These are phyloP conservation scores for Taeniopygia guttata DNA, from an alignment of 2,797 vertebrate species.

Conservation along the genomic window DNA sequence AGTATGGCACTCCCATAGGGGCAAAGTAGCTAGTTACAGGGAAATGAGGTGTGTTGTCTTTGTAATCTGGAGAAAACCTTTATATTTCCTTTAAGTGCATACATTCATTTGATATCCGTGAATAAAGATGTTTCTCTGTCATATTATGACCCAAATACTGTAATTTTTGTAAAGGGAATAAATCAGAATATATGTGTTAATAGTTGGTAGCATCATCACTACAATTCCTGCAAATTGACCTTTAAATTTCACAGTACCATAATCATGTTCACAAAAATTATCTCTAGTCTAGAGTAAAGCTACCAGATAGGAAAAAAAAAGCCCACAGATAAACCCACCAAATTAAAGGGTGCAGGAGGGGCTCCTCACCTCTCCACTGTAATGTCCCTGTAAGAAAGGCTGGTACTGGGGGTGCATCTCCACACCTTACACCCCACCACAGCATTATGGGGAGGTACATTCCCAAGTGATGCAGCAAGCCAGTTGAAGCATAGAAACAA, in stretches of 20 bases:
- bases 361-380: neutral
- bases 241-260: neutral
- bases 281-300: neutral
- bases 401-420: fast-evolving
- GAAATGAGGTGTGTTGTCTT: neutral
- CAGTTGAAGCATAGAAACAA: neutral
- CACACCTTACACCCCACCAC: neutral
- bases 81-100: neutral
- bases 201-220: neutral
- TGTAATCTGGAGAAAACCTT: neutral
- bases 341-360: neutral
- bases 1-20: neutral
- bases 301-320: neutral
- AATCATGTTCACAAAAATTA: neutral
- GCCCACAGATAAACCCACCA: neutral
- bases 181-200: neutral
- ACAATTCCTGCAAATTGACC: neutral
- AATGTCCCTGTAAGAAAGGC: neutral
- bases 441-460: neutral
- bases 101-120: neutral
- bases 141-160: neutral
- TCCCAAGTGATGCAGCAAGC: neutral
- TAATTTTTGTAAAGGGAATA: neutral
- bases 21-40: neutral
- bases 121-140: neutral